Evolutionary conservation across 1,140 invertebrate species (phyloP).

Genomic region (Papilio machaon): DNA sequence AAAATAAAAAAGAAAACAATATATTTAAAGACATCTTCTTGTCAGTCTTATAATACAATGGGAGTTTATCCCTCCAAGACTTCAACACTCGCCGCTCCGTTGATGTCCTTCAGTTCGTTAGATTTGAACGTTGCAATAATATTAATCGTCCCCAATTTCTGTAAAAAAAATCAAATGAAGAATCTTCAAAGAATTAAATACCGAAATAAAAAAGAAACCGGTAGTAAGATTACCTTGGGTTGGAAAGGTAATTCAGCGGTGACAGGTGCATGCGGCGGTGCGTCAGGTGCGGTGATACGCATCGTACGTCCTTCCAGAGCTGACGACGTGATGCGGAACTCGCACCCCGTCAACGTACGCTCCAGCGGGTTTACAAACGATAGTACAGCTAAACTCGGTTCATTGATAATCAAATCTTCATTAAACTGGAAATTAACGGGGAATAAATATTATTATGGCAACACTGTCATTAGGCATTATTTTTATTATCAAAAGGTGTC

Average conservation of each 20-base stretch:
- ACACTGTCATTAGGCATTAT: slow-evolving; percentile 9
- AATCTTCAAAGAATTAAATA: too few relatives aligned
- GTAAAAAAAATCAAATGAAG: slow-evolving; percentile 40
- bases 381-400: slow-evolving; percentile 72
- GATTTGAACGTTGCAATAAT: slow-evolving; percentile 87
- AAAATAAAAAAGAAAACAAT: neutral
- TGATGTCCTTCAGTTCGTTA: slow-evolving; percentile 85
- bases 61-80: slow-evolving; percentile 64
- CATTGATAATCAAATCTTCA: slow-evolving; percentile 81
- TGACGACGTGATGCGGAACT: slow-evolving; percentile 86
- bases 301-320: slow-evolving; percentile 83
- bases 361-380: slow-evolving; percentile 88
- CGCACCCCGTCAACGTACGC: slow-evolving; percentile 83
- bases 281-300: slow-evolving; percentile 81
- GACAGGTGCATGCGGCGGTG: slow-evolving; percentile 80
- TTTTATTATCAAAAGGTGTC: too few relatives aligned
- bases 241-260: slow-evolving; percentile 82
- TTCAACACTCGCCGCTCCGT: slow-evolving; percentile 81
- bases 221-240: slow-evolving; percentile 62
- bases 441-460: neutral
- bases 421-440: slow-evolving; percentile 79
- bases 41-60: slow-evolving; percentile 9
- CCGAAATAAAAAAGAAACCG: too few relatives aligned
- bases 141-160: slow-evolving; percentile 72
- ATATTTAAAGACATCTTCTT: neutral